These are phyloP conservation scores for Gobiocypris rarus DNA, from an alignment of 2,113 vertebrate genomes.

Conservation along the genomic window DNA sequence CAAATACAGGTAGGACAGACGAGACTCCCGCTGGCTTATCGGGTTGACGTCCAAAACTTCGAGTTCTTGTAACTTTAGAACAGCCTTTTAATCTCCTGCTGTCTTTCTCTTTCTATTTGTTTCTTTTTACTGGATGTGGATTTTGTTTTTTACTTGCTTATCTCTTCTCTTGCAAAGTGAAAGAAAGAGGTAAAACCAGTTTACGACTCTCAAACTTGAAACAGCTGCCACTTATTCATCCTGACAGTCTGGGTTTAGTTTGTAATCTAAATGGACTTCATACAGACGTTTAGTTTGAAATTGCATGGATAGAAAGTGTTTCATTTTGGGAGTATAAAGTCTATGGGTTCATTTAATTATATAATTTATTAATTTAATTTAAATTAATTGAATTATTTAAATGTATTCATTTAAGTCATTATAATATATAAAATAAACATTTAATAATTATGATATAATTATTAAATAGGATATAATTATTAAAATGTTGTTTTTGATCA, in stretches of 20 bases:
- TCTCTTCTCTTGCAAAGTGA: neutral
- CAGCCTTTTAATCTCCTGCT: conserved; percentile 1
- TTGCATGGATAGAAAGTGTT: neutral
- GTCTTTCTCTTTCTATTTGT: conserved; percentile 15
- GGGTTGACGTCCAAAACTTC: neutral
- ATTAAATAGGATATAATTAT: too few species aligned
- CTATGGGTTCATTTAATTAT: neutral
- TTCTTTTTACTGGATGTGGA: neutral
- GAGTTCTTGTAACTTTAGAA: conserved; percentile 8
- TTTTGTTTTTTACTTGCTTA: neutral
- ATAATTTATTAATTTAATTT: neutral
- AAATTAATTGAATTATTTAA: too few species aligned
- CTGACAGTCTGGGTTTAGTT: conserved; percentile 1
- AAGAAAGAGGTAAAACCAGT: conserved; percentile 37
- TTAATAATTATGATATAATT: too few species aligned
- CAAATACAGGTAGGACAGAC: conserved; percentile 84
- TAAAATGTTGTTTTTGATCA: too few species aligned
- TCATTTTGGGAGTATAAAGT: neutral
- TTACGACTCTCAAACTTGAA: conserved; percentile 22
- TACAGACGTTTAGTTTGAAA: neutral
- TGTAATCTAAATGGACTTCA: neutral
- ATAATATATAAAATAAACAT: neutral
- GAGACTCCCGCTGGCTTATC: conserved; percentile 2
- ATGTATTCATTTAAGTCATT: too few species aligned
- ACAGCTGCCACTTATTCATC: conserved; percentile 4